phyloP scores from a whole-genome alignment of 2,797 vertebrate genomes.

The Merluccius polli region DNA sequence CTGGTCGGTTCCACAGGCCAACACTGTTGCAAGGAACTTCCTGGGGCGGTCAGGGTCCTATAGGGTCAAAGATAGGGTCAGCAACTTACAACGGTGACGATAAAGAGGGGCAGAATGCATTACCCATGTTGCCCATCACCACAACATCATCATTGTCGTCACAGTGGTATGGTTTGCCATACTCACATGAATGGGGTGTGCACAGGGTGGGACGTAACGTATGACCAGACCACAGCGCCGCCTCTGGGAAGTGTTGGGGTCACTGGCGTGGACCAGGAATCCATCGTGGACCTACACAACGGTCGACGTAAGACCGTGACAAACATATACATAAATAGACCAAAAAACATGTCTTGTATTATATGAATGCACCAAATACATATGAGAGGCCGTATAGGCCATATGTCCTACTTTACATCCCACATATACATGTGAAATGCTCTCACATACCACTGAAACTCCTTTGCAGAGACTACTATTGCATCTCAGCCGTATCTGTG shows the following conservation, averaged over 20 bases:
- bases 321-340: neutral
- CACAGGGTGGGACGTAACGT: constrained; percentile 73
- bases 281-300: constrained; percentile 74
- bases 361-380: too few species aligned
- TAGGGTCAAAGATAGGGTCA: constrained; percentile 1
- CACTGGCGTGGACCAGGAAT: constrained; percentile 75
- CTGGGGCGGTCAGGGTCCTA: constrained; percentile 75
- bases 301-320: neutral
- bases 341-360: neutral
- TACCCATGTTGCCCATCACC: neutral
- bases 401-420: too few species aligned
- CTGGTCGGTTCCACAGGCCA: constrained; percentile 66
- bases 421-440: too few species aligned
- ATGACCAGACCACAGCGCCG: constrained; percentile 79
- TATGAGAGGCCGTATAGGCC: too few species aligned
- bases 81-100: neutral
- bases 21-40: constrained; percentile 61
- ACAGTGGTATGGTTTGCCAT: neutral
- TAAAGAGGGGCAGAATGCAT: neutral
- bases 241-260: constrained; percentile 72
- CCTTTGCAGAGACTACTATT: too few species aligned
- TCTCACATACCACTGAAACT: too few species aligned
- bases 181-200: constrained; percentile 71
- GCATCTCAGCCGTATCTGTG: too few species aligned
- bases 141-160: neutral